Base-by-base conservation (phyloP, 1,140 invertebrate genomes). In the Lucilia sericata region DNA sequence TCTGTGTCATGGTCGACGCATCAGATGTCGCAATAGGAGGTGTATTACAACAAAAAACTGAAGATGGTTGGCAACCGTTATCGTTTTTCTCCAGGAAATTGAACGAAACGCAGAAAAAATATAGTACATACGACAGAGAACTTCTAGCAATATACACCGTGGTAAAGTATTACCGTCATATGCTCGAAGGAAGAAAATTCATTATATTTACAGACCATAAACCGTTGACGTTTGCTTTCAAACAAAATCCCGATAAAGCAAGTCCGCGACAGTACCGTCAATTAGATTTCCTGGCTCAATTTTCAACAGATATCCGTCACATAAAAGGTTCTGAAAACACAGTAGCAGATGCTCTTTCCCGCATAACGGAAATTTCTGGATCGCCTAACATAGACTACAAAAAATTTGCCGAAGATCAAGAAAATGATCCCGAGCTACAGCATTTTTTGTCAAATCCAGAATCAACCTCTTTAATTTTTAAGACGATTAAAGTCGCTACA, bases 201-300 rank as follows among this genome's bases (percentile, higher is more conserved):
- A 70, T 21, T 70, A 51, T 92, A 8, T 90, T 85, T 78, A 92
- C 91, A 0, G 91, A 92, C 81, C 91, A 92, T 65, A 91, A 91
- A 83, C 91, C 91, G 7, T 85, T 92, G 2, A 88, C 85, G 21
- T 89, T 85, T 81, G 88, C 87, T 0, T 90, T 90, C 80, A 17
- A 75, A 14, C 80, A 82, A n/a, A 84, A 84, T 3, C 7, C 9
- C n/a, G 81, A 84, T 14, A 84, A 75, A 74, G 81, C 84, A 12
- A 84, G 88, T 10, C 89, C 88, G n/a, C 65, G 87, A 60, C 88
- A 88, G 70, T 34, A 86, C 10, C 83, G 86, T 0, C 87, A 91
- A 70, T 80, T 89, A 0, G 85, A 89, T 42, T 88, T 49, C 76
- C 87, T 90, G n/a, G 70, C 85, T 2, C 86, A 90, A 82, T 88